phyloP scores from a whole-genome alignment of 2,113 vertebrate species.

The Centropus bengalensis region DNA sequence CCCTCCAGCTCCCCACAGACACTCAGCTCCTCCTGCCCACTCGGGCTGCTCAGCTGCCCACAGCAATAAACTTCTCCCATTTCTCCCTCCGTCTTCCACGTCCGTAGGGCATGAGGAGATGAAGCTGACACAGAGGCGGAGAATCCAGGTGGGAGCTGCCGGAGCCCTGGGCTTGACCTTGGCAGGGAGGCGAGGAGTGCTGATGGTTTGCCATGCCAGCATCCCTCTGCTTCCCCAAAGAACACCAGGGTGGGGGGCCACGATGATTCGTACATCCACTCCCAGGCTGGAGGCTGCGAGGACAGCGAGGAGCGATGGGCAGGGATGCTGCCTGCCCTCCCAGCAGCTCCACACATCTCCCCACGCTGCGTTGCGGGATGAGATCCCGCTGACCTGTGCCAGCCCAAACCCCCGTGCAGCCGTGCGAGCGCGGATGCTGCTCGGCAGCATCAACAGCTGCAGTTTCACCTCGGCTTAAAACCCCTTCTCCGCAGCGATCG shows the following conservation, averaged over 20 bases:
- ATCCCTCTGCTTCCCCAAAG: background rate
- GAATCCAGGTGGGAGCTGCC: background rate
- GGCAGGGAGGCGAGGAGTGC: background rate
- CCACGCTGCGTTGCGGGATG: background rate
- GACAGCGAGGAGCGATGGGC: fast-evolving
- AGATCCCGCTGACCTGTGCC: background rate
- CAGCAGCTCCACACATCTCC: background rate
- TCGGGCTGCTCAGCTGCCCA: background rate
- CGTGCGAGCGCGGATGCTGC: fast-evolving
- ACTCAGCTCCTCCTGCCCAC: background rate
- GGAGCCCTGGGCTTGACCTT: background rate
- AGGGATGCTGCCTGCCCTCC: background rate
- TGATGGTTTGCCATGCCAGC: background rate
- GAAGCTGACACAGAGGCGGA: background rate
- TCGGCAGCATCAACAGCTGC: background rate
- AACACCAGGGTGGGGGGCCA: background rate
- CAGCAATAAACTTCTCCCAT: background rate
- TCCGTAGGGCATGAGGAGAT: background rate
- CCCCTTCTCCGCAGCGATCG: background rate
- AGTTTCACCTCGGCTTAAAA: background rate
- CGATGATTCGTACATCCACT: fast-evolving
- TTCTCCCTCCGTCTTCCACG: background rate
- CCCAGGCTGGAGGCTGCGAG: fast-evolving
- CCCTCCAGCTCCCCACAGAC: background rate
- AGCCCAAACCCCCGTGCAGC: background rate